phyloP scores from a whole-genome alignment of 2,113 vertebrate genomes.

The Charadrius vociferus region DNA sequence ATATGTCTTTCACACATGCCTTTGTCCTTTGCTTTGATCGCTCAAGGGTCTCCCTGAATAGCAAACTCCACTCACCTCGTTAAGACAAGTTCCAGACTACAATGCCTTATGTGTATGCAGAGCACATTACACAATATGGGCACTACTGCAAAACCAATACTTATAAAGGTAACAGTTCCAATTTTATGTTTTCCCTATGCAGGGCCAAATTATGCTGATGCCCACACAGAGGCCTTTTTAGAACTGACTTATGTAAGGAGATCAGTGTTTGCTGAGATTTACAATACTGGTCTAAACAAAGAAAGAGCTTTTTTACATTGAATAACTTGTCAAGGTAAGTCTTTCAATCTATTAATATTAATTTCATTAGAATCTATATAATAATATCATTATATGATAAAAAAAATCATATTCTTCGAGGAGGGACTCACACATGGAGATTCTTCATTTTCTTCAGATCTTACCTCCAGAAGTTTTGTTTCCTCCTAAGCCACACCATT shows the following conservation, averaged over 20 bases:
- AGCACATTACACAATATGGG: not conserved
- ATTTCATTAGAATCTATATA: not conserved
- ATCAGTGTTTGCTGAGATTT: not conserved
- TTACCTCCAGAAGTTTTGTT: not conserved
- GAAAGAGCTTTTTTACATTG: not conserved
- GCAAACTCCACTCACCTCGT: not conserved
- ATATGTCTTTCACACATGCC: not conserved
- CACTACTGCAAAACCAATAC: not conserved
- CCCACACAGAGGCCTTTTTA: not conserved
- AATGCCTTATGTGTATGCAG: not conserved
- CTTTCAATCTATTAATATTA: not conserved
- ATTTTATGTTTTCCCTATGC: not conserved
- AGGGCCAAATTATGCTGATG: not conserved
- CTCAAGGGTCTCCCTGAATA: not conserved
- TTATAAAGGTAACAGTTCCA: not conserved
- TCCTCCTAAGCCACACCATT: not conserved
- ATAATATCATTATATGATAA: not conserved
- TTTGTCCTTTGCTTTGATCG: slow-evolving; percentile 1
- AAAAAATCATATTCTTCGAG: not conserved
- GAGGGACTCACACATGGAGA: not conserved
- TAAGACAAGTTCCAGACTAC: not conserved
- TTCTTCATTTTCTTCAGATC: not conserved
- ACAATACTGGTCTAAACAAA: not conserved
- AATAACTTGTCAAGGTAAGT: not conserved
- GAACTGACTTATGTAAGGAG: not conserved